Percentiles rank a stretch among this genome's conserved stretches.
Conservation (phyloP, 2,888 invertebrate species). For the Xestia rhomboidea region DNA sequence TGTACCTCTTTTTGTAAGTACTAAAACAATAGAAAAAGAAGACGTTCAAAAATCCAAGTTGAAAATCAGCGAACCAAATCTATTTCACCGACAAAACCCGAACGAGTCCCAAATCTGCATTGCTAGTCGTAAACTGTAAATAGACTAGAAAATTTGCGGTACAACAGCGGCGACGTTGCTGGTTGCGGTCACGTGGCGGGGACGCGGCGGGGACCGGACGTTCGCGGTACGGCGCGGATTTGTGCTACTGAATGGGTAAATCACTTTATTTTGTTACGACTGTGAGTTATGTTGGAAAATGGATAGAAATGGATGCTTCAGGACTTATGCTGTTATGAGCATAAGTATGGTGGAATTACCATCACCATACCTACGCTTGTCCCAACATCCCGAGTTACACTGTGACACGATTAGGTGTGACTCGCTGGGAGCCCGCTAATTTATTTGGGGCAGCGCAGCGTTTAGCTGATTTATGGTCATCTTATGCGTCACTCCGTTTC, state of each 20-base stretch:
- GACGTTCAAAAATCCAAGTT: neutral
- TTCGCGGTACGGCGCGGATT: conserved; percentile 10
- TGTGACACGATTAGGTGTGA: too few relatives aligned
- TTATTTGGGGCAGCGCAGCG: neutral
- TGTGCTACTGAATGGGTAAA: conserved; percentile 4
- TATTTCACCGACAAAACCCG: neutral
- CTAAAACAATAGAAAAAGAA: neutral
- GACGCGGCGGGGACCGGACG: neutral
- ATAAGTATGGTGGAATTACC: neutral
- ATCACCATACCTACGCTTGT: neutral
- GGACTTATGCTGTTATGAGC: neutral
- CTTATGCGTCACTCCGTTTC: neutral
- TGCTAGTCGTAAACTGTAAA: neutral
- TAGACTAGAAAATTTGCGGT: conserved; percentile 34
- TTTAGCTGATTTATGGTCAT: neutral
- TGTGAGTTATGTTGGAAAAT: neutral
- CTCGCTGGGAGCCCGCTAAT: neutral
- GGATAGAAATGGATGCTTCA: neutral
- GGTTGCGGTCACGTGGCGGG: conserved; percentile 19
- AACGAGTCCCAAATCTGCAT: conserved; percentile 1
- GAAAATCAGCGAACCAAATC: neutral
- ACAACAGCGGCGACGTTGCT: conserved; percentile 8
- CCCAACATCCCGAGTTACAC: too few relatives aligned
- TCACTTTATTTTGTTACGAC: neutral
- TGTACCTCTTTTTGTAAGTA: neutral